These are phyloP conservation scores for Coecobrya sp. DNA, from an alignment of 2,888 invertebrate species.

Conservation along the genomic window DNA sequence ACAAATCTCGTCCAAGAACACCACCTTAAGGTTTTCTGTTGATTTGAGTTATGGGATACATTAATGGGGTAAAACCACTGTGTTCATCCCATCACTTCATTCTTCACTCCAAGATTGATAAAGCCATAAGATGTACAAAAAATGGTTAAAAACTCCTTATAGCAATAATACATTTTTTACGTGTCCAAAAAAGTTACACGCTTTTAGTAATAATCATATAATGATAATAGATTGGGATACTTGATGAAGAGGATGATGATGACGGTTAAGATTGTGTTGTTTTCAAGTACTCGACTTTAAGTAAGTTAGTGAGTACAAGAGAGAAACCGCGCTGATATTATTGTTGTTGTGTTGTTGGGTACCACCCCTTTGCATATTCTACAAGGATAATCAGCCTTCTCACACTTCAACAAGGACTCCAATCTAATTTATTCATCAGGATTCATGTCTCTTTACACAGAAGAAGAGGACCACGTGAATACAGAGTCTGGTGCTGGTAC, in stretches of 20 bases:
- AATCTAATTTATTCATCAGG: constrained; percentile 79
- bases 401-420: constrained; percentile 79
- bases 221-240: constrained; percentile 51
- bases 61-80: constrained; percentile 58
- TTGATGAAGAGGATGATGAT: constrained; percentile 49
- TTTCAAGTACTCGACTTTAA: constrained; percentile 50
- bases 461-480: constrained; percentile 33
- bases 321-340: constrained; percentile 3
- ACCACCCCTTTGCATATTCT: constrained; percentile 84
- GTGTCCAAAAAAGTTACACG: constrained; percentile 43
- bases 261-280: constrained; percentile 44
- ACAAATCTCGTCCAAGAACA: constrained; percentile 55
- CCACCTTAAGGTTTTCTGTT: constrained; percentile 67
- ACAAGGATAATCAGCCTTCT: constrained; percentile 85
- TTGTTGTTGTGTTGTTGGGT: constrained; percentile 67
- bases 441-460: constrained; percentile 29
- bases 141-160: constrained; percentile 46
- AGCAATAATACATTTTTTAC: constrained; percentile 51
- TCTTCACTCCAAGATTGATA: constrained; percentile 51
- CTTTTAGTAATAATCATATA: constrained; percentile 56
- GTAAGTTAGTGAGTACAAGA: neutral
- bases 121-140: neutral
- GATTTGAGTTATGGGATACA: constrained; percentile 77
- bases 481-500: neutral
- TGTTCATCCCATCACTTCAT: constrained; percentile 70